Evolutionary conservation across 2,113 vertebrate genomes (phyloP), one percentile per base, ranked within the genome.

Genomic region (Myotis yumanensis): DNA sequence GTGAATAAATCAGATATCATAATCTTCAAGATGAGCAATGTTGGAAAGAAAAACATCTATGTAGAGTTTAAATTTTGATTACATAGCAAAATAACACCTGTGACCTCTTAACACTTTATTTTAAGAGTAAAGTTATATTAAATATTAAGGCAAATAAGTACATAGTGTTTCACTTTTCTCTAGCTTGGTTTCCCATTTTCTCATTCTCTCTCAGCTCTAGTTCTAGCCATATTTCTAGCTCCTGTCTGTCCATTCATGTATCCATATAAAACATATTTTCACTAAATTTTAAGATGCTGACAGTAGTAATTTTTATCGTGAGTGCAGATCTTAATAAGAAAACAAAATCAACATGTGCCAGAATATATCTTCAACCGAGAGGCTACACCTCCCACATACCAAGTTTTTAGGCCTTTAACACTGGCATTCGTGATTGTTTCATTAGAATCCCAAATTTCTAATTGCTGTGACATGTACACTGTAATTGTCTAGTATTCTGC

Each of bases 51-150:
- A 18, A 69, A 46, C 80, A 54, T 7, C 32, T 64, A 1, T 76
- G 9, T 76, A 88, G 20, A 84, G 37, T 72, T 93, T n/a, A 82
- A 79, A 71, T 91, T 72, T 93, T 93, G 16, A 59, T 86, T 91
- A 37, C 17, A 57, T 0, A 48, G 37, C 17, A 83, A 89, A 91
- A 86, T 11, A 85, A 64, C 25, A 43, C 8, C 23, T 54, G 7
- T 59, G 16, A 84, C 51, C 15, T 86, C 64, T 57, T 64, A 87
- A 40, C 3, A 62, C 2, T 14, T 73, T 69, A 40, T 51, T 95
- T 91, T 71, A 80, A 84, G 2, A 35, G 43, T 48, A 87, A 80
- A 62, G 69, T 86, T 77, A 46, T 79, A 72, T 37, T 75, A 54
- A 71, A 66, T 37, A 40, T 66, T 83, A 89, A 86, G 86, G 57